Conservation (phyloP, 64 coral and sea anemone genomes). For the Porites australiensis region DNA sequence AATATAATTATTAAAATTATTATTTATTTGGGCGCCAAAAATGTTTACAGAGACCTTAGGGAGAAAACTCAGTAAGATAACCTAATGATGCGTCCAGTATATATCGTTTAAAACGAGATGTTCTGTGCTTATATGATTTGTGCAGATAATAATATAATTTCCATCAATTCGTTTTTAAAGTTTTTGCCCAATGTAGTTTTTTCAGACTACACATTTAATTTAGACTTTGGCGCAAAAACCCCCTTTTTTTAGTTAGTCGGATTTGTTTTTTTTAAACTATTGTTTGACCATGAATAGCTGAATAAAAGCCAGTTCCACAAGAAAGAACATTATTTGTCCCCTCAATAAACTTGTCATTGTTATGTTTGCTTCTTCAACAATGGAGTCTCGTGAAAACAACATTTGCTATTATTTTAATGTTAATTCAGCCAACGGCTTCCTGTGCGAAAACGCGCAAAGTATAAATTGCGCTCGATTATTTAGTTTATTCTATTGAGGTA, state of each 20-base stretch:
- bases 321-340: not conserved
- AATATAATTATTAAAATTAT: not conserved
- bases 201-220: no score
- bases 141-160: no score
- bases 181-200: no score
- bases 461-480: not conserved
- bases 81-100: no score
- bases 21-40: not conserved
- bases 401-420: not conserved
- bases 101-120: no score
- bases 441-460: not conserved
- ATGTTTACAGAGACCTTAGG: no score
- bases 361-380: not conserved
- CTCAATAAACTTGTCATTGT: not conserved
- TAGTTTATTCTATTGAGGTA: not conserved
- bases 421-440: conserved; percentile 3
- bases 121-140: no score
- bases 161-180: no score
- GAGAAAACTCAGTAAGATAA: no score
- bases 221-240: no score
- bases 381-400: not conserved
- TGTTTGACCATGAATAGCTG: not conserved
- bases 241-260: not conserved
- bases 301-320: not conserved
- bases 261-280: not conserved